Conservation (phyloP, 1,140 invertebrate species). For the Magallana angulata region DNA sequence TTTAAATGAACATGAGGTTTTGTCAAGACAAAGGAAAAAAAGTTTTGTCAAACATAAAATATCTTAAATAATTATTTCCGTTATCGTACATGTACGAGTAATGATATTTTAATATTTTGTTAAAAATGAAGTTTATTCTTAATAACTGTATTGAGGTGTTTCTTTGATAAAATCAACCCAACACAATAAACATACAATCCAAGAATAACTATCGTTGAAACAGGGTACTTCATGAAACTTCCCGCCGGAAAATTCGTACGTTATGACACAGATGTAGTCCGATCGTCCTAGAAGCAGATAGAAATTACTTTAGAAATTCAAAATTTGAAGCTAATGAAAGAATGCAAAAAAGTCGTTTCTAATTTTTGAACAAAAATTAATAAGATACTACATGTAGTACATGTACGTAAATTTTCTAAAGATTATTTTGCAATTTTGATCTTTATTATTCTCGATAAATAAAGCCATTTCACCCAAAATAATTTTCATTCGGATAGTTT, state of each 20-base stretch:
- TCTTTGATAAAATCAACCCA: neutral
- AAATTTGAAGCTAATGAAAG: no score
- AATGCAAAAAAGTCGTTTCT: no score
- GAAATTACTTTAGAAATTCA: no score
- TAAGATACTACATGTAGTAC: no score
- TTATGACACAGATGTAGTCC: neutral
- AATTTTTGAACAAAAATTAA: no score
- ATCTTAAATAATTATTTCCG: neutral
- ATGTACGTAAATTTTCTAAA: no score
- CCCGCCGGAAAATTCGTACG: neutral
- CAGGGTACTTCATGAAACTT: neutral
- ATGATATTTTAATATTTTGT: neutral
- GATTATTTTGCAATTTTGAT: no score
- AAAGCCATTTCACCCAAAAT: no score
- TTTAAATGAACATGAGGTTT: neutral
- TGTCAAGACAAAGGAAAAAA: neutral
- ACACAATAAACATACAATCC: neutral
- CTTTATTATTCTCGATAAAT: no score
- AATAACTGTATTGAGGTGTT: no score
- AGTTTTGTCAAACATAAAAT: neutral
- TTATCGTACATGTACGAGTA: neutral
- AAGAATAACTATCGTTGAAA: neutral
- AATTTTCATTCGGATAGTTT: no score
- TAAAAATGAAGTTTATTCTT: neutral
- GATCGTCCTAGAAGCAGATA: neutral